phyloP scores from a whole-genome alignment of 2,888 invertebrate genomes.

The Leptothorax acervorum region DNA sequence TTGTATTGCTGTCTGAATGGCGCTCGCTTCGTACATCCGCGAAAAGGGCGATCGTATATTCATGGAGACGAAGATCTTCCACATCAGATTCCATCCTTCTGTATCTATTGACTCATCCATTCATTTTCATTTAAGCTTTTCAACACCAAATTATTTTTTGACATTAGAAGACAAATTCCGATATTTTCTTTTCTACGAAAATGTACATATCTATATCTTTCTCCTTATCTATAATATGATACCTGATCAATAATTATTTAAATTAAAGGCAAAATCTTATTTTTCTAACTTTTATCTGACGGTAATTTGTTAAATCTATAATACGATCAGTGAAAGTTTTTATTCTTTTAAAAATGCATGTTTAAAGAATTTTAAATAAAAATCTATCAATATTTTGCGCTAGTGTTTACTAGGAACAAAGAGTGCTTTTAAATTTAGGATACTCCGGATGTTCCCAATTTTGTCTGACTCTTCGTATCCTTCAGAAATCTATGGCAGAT shows the following conservation, averaged over 20 bases:
- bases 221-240: not conserved
- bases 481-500: constrained; percentile 48
- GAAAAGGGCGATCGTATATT: constrained; percentile 41
- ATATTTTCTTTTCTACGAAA: not conserved
- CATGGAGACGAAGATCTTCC: constrained; percentile 16
- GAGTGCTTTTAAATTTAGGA: not conserved
- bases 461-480: not conserved
- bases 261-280: not conserved
- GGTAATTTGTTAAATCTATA: not conserved
- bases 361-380: not conserved
- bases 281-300: not conserved
- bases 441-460: constrained; percentile 17
- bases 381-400: not conserved
- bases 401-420: not conserved
- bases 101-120: constrained; percentile 31
- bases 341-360: not conserved
- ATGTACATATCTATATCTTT: not conserved
- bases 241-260: not conserved
- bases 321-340: not conserved
- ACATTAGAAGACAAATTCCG: not conserved
- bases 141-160: constrained; percentile 31
- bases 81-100: constrained; percentile 47
- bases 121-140: constrained; percentile 26
- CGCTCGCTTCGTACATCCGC: constrained; percentile 38
- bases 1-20: constrained; percentile 28